Conservation (phyloP, 2,113 vertebrate species). For the Aegotheles bennettii region DNA sequence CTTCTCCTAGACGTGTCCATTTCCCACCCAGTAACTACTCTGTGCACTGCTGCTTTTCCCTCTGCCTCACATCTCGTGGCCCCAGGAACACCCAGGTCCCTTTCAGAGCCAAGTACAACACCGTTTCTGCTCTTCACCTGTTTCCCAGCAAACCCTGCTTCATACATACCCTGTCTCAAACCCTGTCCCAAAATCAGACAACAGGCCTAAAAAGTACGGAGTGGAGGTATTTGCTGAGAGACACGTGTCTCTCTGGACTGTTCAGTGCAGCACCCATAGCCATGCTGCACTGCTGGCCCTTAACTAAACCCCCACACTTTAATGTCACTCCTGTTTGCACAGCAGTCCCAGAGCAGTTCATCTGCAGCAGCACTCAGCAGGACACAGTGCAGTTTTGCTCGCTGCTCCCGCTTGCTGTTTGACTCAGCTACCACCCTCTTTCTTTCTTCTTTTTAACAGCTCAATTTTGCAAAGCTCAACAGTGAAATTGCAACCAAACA, state of each 20-base stretch:
- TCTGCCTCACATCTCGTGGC: neutral
- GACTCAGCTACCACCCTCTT: neutral
- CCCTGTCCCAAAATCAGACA: neutral
- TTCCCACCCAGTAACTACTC: neutral
- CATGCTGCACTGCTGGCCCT: neutral
- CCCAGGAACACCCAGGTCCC: neutral
- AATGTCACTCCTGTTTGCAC: neutral
- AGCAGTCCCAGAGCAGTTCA: neutral
- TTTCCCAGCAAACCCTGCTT: fast-evolving
- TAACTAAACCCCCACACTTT: neutral
- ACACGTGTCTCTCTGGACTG: neutral
- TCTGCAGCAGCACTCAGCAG: neutral
- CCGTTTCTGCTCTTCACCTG: neutral
- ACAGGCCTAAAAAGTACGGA: neutral
- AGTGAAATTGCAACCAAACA: neutral
- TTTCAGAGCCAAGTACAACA: neutral
- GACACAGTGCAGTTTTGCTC: neutral
- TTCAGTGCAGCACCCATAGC: neutral
- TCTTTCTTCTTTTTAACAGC: neutral
- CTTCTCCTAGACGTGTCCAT: neutral
- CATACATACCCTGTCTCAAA: neutral
- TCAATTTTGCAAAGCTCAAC: neutral
- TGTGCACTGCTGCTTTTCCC: neutral
- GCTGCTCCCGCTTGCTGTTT: neutral
- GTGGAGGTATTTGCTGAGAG: neutral